Percentiles rank a stretch among this genome's conserved stretches.
Conservation (phyloP, 35 echinoderm and acorn worm species). For the Acanthaster planci region DNA sequence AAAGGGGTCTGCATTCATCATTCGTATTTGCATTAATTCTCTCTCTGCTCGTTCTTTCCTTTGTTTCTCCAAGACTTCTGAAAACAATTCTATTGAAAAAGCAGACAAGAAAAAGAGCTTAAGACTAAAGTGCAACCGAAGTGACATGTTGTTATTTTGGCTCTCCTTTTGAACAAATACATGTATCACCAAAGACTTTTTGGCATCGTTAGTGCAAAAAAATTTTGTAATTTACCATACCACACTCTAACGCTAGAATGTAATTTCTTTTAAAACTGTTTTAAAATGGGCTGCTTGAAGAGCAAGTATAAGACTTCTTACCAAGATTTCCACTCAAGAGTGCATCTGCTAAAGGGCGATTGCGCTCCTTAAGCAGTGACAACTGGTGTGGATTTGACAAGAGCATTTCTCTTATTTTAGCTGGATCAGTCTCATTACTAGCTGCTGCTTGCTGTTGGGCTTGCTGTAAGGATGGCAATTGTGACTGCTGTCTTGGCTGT, state of each 20-base stretch:
- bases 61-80: constrained; percentile 74
- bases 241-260: too few relatives aligned
- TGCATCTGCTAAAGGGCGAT: constrained; percentile 78
- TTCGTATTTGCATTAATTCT: constrained; percentile 73
- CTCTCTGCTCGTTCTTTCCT: constrained; percentile 69
- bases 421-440: constrained; percentile 56
- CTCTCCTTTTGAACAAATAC: background rate
- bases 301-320: too few relatives aligned
- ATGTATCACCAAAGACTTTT: background rate
- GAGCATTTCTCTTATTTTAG: constrained; percentile 64
- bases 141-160: background rate
- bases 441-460: background rate
- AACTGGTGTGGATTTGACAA: constrained; percentile 54
- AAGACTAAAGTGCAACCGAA: background rate
- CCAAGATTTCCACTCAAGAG: constrained; percentile 60
- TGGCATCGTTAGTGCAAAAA: background rate
- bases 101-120: background rate
- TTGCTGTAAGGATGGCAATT: background rate
- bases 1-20: constrained; percentile 86
- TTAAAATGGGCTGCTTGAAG: too few relatives aligned
- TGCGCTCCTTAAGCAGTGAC: constrained; percentile 64
- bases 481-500: background rate
- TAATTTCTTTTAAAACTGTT: too few relatives aligned
- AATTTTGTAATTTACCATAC: background rate
- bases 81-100: constrained; percentile 73